Evolutionary conservation across 2,113 vertebrate genomes (phyloP), one percentile per base, ranked within the genome.

Genomic region (Ceuthmochares aereus): DNA sequence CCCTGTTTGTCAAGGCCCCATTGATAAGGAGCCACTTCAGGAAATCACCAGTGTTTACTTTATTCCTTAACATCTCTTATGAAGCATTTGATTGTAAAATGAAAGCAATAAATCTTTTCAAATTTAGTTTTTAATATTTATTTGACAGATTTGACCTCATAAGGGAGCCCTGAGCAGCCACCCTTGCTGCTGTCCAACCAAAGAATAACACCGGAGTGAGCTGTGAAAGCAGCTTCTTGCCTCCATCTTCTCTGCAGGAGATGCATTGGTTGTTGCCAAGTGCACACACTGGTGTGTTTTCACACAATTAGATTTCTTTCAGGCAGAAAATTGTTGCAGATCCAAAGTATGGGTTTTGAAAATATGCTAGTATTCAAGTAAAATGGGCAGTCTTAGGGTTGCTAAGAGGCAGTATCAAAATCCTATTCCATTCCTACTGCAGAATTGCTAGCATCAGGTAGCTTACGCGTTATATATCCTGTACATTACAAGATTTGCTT

Each of bases 401-500:
- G 54, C 92, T 91, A 62, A 88, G 89, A 74, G 76, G 34, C 82
- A 43, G n/a, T 34, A 25, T 90, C 14, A 36, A 97, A 97, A 67
- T 84, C 62, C 77, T 77, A 13, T 72, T 58, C 69, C 68, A 87
- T 34, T 76, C 25, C 3, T 18, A 42, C 81, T 91, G 72, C 68
- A 89, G 83, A 93, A 91, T 79, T 92, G 86, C 58, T 82, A 14
- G 64, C 11, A 7, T 77, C 47, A 51, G 78, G 43, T 94, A 79
- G 59, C 64, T 84, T 68, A 56, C 5, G 2, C 27, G 2, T 95
- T 94, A 51, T 27, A 22, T 87, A 80, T 63, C 42, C 51, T 96
- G 9, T 89, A 63, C 84, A 49, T 95, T 92, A 75, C 64, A 96
- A 93, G 76, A 84, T 97, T 93, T 97, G 74, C 93, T 96, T 97